A percentile compares a stretch with the other conserved stretches of the same genome.
Conservation (phyloP, 2,113 vertebrate species). For the Passer domesticus region DNA sequence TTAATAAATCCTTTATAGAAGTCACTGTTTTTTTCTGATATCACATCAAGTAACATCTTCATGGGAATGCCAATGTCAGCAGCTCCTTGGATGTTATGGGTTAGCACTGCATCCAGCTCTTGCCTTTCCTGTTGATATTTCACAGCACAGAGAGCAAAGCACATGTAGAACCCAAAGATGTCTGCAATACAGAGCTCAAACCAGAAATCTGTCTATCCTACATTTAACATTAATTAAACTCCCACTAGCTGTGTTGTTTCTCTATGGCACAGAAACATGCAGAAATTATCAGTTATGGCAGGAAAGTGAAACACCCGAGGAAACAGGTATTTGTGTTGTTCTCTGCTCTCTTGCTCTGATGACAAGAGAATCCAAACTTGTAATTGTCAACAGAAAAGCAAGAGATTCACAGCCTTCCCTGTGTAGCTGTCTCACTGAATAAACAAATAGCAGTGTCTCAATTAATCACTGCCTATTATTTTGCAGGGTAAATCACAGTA, state of each 20-base stretch:
- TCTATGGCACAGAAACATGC: neutral
- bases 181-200: neutral
- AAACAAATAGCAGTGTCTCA: neutral
- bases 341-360: neutral
- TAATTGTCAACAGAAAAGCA: neutral
- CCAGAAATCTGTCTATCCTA: neutral
- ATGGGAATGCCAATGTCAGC: slow-evolving; percentile 71
- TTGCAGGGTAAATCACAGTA: neutral
- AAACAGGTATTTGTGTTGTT: neutral
- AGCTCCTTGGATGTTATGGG: slow-evolving; percentile 71
- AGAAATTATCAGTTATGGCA: neutral
- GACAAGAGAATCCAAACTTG: neutral
- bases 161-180: neutral
- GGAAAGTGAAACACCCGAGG: neutral
- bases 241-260: neutral
- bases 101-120: slow-evolving; percentile 63
- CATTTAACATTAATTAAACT: neutral
- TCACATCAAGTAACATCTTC: slow-evolving; percentile 52
- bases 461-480: neutral
- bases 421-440: neutral
- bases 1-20: slow-evolving; percentile 47
- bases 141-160: neutral
- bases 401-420: neutral
- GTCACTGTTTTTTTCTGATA: slow-evolving; percentile 27
- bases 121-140: slow-evolving; percentile 65